Evolutionary conservation across 2,113 vertebrate genomes (phyloP).

Genomic region (Bujurquina vittata): DNA sequence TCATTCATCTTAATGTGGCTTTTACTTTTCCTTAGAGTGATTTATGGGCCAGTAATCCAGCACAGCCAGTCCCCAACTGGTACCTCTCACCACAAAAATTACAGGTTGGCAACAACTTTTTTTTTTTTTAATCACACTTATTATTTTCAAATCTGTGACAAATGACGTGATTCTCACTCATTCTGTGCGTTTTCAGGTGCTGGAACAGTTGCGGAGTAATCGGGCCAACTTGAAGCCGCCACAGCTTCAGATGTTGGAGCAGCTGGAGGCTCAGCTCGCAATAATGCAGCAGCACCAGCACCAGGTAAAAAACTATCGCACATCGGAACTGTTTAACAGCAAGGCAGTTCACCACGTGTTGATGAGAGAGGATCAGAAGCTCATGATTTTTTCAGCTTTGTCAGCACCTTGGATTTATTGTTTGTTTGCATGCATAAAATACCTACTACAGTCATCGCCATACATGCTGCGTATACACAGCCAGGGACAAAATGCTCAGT

Average conservation of each 20-base stretch:
- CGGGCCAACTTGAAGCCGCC: slow-evolving; percentile 92
- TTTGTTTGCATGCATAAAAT: neutral
- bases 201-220: slow-evolving; percentile 96
- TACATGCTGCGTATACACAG: neutral
- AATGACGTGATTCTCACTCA: neutral
- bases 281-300: slow-evolving; percentile 94
- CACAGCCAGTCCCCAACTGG: slow-evolving; percentile 93
- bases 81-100: slow-evolving; percentile 96
- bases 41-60: slow-evolving; percentile 90
- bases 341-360: too few relatives aligned
- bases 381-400: neutral
- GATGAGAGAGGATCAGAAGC: too few relatives aligned
- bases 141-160: neutral
- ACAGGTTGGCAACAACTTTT: slow-evolving; percentile 81
- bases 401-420: neutral
- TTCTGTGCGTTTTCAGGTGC: slow-evolving; percentile 79
- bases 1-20: neutral
- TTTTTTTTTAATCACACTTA: neutral
- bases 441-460: too few relatives aligned
- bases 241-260: slow-evolving; percentile 95
- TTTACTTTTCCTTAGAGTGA: slow-evolving; percentile 81
- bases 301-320: slow-evolving; percentile 45
- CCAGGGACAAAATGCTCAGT: too few relatives aligned
- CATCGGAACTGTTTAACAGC: neutral
- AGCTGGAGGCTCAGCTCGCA: slow-evolving; percentile 96